Evolutionary conservation across 35 echinoderm and acorn worm genomes (phyloP), one percentile per base, ranked within the genome.

Genomic region (Lytechinus variegatus): DNA sequence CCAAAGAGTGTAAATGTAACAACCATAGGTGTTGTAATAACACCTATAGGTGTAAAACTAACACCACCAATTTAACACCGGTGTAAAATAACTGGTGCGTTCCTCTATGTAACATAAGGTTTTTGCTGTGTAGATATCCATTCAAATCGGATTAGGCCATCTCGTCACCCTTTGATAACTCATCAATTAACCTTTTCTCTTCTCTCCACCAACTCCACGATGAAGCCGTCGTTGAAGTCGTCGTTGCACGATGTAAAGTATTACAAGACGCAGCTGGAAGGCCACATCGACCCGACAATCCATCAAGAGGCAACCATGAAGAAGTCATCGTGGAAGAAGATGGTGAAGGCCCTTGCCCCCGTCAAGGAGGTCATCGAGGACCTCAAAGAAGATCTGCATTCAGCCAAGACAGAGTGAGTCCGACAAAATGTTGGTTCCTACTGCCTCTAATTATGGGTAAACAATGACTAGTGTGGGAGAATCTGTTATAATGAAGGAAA

Each of bases 251-350:
- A 91, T 9, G 54, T 94, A 51, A 91, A 91, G 55, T 96, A 89
- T 57, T 96, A 96, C 88, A 87, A 92, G 52, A 27, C 60, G 28
- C 96, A 96, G 94, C 92, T 96, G 10, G 52, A 89, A 66, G 96
- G 94, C 58, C 96, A 96, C 94, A 95, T 87, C 60, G 94, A 96
- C 55, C 96, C 94, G 44, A 71, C 21, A 19, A 94, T 96, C 27
- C 92, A 96, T 87, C 52, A 19, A 9, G 92, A 93, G 53, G 55
- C 92, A 3, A 91, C 94, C 28, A 29, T 96, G 4, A 96, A 96
- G 96, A 96, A 96, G 56, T 89, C 94, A 10, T 94, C 96, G 14
- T 95, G 94, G 94, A 95, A 96, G 91, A 95, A 95, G 55, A 51
- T 89, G 16, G 89, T 96, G 19, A 96, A 96, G 96, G 57, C 87